Evolutionary conservation across 1,140 invertebrate species (phyloP).

Genomic region (Saccostrea glomerata): DNA sequence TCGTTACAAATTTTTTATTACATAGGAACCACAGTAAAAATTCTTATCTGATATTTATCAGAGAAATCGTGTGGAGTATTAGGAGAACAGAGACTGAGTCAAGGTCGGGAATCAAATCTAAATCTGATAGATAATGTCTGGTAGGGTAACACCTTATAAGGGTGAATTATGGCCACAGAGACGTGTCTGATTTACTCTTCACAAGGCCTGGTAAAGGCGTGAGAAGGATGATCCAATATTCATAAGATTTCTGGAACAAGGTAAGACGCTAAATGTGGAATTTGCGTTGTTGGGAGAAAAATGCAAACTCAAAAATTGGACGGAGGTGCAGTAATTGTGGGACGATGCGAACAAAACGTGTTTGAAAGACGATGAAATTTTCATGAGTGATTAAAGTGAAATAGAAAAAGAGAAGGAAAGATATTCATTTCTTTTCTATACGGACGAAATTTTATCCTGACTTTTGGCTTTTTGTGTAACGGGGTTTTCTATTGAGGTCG

Average conservation of each 20-base stretch:
- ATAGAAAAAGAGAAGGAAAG: background rate
- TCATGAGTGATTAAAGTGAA: constrained; percentile 33
- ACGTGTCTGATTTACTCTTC: background rate
- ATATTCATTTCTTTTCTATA: background rate
- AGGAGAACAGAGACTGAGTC: background rate
- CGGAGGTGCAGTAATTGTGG: background rate
- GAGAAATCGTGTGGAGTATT: background rate
- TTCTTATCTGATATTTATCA: background rate
- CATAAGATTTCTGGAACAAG: background rate
- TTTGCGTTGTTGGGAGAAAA: background rate
- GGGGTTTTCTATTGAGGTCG: background rate
- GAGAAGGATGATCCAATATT: constrained; percentile 25
- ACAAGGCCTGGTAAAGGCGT: background rate
- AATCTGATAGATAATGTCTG: background rate
- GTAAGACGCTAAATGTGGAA: background rate
- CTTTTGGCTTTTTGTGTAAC: background rate
- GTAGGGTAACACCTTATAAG: background rate
- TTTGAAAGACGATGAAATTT: constrained; percentile 21
- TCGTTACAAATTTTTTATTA: too few species aligned
- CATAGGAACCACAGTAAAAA: too few species aligned
- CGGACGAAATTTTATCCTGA: constrained; percentile 1
- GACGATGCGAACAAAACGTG: background rate
- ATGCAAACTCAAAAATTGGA: constrained; percentile 3
- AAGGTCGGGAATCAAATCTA: background rate
- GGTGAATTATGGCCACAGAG: background rate